Conservation (phyloP, 2,797 vertebrate genomes). For the Rhodeus uyekii region DNA sequence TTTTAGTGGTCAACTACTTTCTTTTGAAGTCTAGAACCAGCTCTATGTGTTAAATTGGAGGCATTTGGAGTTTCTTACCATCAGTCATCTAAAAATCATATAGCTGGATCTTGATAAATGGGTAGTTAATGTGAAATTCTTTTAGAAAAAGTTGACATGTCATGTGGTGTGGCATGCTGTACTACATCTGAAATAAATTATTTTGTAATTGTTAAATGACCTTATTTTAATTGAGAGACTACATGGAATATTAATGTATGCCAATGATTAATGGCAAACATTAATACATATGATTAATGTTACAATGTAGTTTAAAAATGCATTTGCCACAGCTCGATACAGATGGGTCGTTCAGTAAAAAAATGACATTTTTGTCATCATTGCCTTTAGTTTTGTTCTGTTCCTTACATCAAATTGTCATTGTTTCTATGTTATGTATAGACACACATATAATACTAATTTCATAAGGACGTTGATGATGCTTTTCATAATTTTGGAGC, state of each 20-base stretch:
- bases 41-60: conserved; percentile 11
- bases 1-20: conserved; percentile 17
- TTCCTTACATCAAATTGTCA: not conserved
- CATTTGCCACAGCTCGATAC: conserved; percentile 1
- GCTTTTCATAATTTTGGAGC: not conserved
- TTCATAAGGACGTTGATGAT: not conserved
- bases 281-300: too few species aligned
- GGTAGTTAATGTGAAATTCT: conserved; percentile 3
- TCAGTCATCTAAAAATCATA: conserved; percentile 1
- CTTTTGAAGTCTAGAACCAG: conserved; percentile 22
- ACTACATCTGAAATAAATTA: not conserved
- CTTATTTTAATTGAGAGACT: conserved; percentile 5
- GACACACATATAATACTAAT: not conserved
- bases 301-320: not conserved
- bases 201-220: not conserved
- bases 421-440: not conserved
- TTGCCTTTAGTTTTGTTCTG: not conserved
- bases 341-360: not conserved
- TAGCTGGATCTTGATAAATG: conserved; percentile 12
- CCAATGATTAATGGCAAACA: too few species aligned
- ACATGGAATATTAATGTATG: not conserved
- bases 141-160: not conserved
- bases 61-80: conserved; percentile 13
- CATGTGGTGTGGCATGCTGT: not conserved
- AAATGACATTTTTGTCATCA: not conserved